Percentiles rank a stretch among this genome's conserved stretches.
phyloP scores from a whole-genome alignment of 2,113 vertebrate genomes.

The Aspiorhynchus laticeps region DNA sequence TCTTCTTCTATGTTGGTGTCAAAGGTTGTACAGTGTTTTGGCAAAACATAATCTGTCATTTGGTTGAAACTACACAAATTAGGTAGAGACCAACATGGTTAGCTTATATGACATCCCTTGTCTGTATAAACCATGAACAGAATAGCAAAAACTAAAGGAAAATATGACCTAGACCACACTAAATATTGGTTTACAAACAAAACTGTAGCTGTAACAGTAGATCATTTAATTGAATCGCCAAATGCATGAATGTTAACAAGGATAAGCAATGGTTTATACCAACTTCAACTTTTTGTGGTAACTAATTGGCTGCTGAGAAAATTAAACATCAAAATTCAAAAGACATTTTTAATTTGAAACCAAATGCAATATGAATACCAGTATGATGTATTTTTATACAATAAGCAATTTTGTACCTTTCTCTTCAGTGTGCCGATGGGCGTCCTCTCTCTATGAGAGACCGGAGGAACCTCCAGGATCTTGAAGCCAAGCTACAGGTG shows the following conservation, averaged over 20 bases:
- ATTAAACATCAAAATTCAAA: neutral
- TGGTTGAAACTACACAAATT: no score
- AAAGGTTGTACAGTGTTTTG: neutral
- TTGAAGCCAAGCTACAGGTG: conserved; percentile 85
- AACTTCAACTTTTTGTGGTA: neutral
- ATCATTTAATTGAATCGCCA: neutral
- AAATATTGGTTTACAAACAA: neutral
- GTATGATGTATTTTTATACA: neutral
- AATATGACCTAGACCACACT: neutral
- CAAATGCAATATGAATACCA: neutral
- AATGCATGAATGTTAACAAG: neutral
- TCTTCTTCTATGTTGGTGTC: no score
- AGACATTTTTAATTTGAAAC: neutral
- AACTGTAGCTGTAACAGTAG: neutral
- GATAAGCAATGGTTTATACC: neutral
- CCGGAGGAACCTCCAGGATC: conserved; percentile 82
- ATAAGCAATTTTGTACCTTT: neutral
- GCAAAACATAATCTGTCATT: no score
- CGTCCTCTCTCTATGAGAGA: conserved; percentile 89
- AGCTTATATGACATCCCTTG: no score
- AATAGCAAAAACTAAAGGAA: neutral
- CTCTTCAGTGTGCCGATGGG: conserved; percentile 87
- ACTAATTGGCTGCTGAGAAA: neutral
- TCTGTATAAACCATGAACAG: neutral
- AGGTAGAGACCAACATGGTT: no score